Conservation (phyloP, 2,888 invertebrate genomes). For the Gastracanthus pulcherrimus region DNA sequence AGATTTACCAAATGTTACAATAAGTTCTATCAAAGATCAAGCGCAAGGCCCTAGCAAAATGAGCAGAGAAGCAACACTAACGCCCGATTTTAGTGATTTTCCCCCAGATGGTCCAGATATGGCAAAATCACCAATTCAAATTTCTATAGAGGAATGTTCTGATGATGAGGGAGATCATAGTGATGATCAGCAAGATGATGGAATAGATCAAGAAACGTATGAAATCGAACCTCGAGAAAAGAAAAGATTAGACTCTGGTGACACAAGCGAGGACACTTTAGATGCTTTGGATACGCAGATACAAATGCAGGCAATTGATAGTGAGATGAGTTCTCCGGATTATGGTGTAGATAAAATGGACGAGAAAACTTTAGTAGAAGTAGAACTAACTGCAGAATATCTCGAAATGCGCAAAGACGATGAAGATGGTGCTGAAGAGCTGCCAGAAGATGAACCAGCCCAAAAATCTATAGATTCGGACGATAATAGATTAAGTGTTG, state of each 20-base stretch:
- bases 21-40: conserved; percentile 63
- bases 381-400: conserved; percentile 83
- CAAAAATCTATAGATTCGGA: conserved; percentile 61
- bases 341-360: conserved; percentile 73
- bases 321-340: conserved; percentile 74
- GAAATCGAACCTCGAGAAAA: conserved; percentile 70
- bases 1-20: conserved; percentile 70
- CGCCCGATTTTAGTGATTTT: conserved; percentile 54
- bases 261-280: conserved; percentile 75
- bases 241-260: conserved; percentile 70
- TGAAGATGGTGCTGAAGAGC: conserved; percentile 80
- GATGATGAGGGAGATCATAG: conserved; percentile 70
- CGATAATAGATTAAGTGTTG: conserved; percentile 66
- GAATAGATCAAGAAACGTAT: conserved; percentile 66
- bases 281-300: conserved; percentile 74
- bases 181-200: conserved; percentile 65
- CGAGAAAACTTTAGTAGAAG: conserved; percentile 77
- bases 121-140: conserved; percentile 75
- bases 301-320: conserved; percentile 72
- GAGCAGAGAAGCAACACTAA: conserved; percentile 41
- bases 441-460: conserved; percentile 73
- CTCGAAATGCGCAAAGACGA: conserved; percentile 83
- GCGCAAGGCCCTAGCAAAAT: not conserved
- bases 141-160: conserved; percentile 76
- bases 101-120: conserved; percentile 65